Base-by-base conservation (phyloP, 2,797 vertebrate species). In the Sciurus carolinensis region DNA sequence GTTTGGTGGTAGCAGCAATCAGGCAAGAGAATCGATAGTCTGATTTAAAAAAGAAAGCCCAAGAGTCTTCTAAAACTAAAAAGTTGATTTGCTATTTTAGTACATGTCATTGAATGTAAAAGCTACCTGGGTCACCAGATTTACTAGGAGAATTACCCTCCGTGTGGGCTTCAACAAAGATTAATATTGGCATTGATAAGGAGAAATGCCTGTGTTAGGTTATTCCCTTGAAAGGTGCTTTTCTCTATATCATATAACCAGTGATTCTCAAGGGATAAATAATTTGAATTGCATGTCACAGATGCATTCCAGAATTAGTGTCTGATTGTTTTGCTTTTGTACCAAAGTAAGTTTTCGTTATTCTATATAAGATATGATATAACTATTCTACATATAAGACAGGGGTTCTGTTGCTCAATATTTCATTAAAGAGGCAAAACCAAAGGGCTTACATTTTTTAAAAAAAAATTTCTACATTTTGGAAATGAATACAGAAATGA, bases 11-110 rank as follows among this genome's bases (percentile, higher is more conserved):
- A 87, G 62, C 57, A 95, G 90, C 85, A 88, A 76, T 59, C 87
- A 50, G 77, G 57, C 24, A 7, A 97, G 89, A 95, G 97, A 98
- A 98, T 98, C 98, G 96, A 98, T 98, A 98, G 50, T 97, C 96
- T 98, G 97, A 98, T 98, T 98, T 87, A 97, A 98, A 98, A 97
- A 95, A 98, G 94, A 98, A 98, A 98, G 72, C 98, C 96, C 97
- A 96, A 91, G 98, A 97, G 98, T 81, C 73, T 97, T 97, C 96
- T 98, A 98, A 98, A 97, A 84, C 95, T 98, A 98, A 98, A 98
- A 98, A 96, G 97, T 97, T 98, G 97, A 98, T 98, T 98, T 98
- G 87, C 85, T 98, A 94, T 98, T 97, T 98, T 95, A 97, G 96
- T 96, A 83, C 96, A 97, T 98, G 97, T 97, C 94, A 97, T 26